A percentile compares a stretch with the other conserved stretches of the same genome.
These are phyloP conservation scores for Rhea pennata DNA, from an alignment of 2,113 vertebrate genomes.

Conservation along the genomic window DNA sequence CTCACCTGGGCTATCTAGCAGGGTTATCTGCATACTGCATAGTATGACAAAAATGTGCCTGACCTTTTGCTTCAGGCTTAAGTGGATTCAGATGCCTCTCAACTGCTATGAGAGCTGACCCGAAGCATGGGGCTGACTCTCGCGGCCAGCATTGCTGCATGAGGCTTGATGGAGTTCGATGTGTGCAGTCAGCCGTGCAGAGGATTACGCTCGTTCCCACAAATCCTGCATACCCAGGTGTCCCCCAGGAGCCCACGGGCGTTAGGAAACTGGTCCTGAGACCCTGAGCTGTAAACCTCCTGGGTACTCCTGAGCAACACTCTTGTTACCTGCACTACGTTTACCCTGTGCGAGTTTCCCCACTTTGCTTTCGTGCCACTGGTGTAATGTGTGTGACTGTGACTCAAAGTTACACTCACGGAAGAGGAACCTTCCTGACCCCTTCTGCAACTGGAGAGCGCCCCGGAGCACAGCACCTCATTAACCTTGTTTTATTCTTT, in stretches of 20 bases:
- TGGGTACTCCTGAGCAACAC: background rate
- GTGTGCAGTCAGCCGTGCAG: background rate
- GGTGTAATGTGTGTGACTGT: fast-evolving
- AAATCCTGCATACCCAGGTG: background rate
- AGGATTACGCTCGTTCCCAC: background rate
- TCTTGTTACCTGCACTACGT: fast-evolving
- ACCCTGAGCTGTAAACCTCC: background rate
- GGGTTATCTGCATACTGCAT: background rate
- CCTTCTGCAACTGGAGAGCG: background rate
- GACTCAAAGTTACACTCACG: background rate
- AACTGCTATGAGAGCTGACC: background rate
- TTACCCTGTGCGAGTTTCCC: fast-evolving
- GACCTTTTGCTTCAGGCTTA: background rate
- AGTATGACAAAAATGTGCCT: background rate
- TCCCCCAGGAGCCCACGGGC: background rate
- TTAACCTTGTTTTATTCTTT: background rate
- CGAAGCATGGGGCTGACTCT: background rate
- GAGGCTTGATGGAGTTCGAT: background rate
- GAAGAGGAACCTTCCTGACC: background rate
- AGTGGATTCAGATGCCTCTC: background rate
- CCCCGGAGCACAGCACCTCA: background rate
- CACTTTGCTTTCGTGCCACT: background rate
- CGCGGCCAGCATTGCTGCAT: background rate
- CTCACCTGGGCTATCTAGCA: background rate
- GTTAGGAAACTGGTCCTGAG: background rate